These are phyloP conservation scores for Protophormia terraenovae DNA, from an alignment of 2,888 invertebrate species.

Conservation along the genomic window DNA sequence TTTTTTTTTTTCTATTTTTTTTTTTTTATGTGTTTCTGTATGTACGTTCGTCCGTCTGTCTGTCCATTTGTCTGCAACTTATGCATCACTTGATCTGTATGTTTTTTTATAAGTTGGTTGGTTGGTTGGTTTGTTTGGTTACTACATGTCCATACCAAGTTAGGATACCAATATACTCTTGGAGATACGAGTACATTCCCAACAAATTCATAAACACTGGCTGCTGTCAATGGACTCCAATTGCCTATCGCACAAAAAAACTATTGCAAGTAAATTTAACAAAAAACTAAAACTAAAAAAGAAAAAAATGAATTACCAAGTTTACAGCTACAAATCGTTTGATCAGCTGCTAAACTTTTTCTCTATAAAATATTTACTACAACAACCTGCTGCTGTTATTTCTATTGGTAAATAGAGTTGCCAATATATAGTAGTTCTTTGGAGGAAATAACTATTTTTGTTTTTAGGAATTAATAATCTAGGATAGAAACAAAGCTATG, in stretches of 20 bases:
- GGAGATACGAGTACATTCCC: conserved; percentile 57
- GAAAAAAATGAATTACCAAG: conserved; percentile 69
- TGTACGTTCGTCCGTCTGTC: conserved; percentile 17
- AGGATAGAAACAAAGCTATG: too few relatives aligned
- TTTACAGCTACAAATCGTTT: conserved; percentile 80
- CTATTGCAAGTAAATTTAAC: conserved; percentile 51
- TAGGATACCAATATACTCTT: conserved; percentile 49
- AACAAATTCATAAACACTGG: conserved; percentile 69
- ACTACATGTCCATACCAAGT: conserved; percentile 64
- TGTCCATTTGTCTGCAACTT: conserved; percentile 27
- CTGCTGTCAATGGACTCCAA: conserved; percentile 68
- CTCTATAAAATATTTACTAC: background rate
- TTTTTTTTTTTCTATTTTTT: too few relatives aligned
- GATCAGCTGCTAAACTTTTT: conserved; percentile 74
- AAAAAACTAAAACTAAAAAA: background rate
- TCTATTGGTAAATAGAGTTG: conserved; percentile 24
- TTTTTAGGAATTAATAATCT: too few relatives aligned
- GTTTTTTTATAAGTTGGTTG: conserved; percentile 2
- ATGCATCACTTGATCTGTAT: conserved; percentile 46
- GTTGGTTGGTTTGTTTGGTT: conserved; percentile 27
- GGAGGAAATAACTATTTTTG: too few relatives aligned
- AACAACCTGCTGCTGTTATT: conserved; percentile 52
- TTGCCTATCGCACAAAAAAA: conserved; percentile 44
- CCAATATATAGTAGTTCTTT: background rate
- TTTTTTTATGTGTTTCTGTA: background rate